A percentile compares a stretch with the other conserved stretches of the same genome.
phyloP scores from a whole-genome alignment of 1,140 invertebrate species.

The Leptestheria dahalacensis region DNA sequence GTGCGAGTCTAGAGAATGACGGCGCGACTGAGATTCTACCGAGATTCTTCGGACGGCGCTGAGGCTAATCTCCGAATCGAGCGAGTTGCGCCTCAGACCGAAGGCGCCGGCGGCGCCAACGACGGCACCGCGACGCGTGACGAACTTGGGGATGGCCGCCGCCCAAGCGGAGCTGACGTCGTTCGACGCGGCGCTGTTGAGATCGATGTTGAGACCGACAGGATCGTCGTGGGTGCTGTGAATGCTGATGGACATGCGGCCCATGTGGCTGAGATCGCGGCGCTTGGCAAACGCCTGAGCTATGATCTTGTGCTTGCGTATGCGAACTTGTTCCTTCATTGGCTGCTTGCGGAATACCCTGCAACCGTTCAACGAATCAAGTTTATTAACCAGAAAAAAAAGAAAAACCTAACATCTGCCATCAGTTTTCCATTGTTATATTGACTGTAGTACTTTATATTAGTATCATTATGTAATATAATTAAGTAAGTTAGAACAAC shows the following conservation, averaged over 20 bases:
- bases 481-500: too few relatives aligned
- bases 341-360: constrained; percentile 20
- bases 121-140: constrained; percentile 56
- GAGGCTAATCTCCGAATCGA: constrained; percentile 61
- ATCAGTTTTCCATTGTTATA: too few relatives aligned
- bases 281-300: constrained; percentile 74
- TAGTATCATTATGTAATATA: too few relatives aligned
- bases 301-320: constrained; percentile 79
- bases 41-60: constrained; percentile 45
- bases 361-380: too few relatives aligned
- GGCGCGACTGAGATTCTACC: constrained; percentile 47
- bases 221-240: constrained; percentile 75
- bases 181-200: constrained; percentile 55
- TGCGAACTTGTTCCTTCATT: constrained; percentile 30
- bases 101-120: constrained; percentile 33
- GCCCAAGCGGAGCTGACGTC: constrained; percentile 71
- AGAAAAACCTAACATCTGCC: too few relatives aligned
- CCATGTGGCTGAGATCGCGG: constrained; percentile 64
- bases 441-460: too few relatives aligned
- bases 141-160: constrained; percentile 67
- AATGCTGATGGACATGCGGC: constrained; percentile 69
- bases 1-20: constrained; percentile 70
- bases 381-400: too few relatives aligned
- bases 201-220: constrained; percentile 68
- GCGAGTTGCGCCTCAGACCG: constrained; percentile 38